Conservation (phyloP, 2,797 vertebrate species). For the Phylloscopus collybita region DNA sequence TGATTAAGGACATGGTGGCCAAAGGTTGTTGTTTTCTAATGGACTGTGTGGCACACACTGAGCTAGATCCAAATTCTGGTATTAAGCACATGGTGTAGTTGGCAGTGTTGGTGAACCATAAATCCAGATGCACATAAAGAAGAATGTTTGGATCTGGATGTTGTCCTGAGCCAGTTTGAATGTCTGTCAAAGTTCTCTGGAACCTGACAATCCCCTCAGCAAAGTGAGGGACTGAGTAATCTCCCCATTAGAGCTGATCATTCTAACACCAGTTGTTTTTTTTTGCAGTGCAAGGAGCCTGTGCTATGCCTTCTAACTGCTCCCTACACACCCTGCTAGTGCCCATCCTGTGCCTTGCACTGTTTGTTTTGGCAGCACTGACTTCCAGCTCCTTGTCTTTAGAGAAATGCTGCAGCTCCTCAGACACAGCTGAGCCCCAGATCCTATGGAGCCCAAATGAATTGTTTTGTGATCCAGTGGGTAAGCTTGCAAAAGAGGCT, state of each 20-base stretch:
- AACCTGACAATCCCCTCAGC: not conserved
- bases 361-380: not conserved
- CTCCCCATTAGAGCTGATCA: not conserved
- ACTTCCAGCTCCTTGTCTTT: not conserved
- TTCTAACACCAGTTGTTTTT: not conserved
- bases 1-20: not conserved
- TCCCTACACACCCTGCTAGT: not conserved
- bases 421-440: not conserved
- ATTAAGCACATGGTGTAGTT: not conserved
- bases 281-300: not conserved
- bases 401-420: not conserved
- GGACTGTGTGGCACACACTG: not conserved
- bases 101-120: not conserved
- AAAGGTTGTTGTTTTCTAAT: not conserved
- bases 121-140: not conserved
- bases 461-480: not conserved
- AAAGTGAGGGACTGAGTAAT: not conserved
- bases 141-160: not conserved
- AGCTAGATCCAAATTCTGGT: not conserved
- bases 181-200: not conserved
- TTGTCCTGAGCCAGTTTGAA: not conserved
- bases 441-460: not conserved
- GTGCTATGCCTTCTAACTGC: accelerated
- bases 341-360: not conserved
- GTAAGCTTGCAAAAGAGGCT: not conserved